A percentile compares a stretch with the other conserved stretches of the same genome.
phyloP scores from a whole-genome alignment of 2,888 invertebrate species.

The Agonopterix arenella region DNA sequence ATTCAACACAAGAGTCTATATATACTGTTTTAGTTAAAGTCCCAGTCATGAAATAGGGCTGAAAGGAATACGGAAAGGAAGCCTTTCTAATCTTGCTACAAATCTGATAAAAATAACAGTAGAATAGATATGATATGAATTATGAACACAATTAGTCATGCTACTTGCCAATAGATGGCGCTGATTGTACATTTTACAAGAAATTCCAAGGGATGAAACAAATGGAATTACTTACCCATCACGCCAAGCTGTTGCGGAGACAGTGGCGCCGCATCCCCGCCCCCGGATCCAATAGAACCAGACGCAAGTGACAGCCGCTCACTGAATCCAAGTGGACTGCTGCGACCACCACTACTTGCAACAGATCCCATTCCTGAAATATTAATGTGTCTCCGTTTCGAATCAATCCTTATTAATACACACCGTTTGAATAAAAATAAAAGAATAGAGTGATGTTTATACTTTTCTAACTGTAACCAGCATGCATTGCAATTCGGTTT shows the following conservation, averaged over 20 bases:
- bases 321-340: conserved; percentile 78
- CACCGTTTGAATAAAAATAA: too few species aligned
- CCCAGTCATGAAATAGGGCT: too few species aligned
- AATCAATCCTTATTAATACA: too few species aligned
- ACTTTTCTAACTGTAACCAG: too few species aligned
- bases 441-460: too few species aligned
- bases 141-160: background rate
- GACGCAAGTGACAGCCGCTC: conserved; percentile 83
- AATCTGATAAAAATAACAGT: too few species aligned
- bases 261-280: conserved; percentile 79
- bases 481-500: too few species aligned
- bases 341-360: conserved; percentile 81
- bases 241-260: conserved; percentile 93
- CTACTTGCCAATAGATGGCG: conserved; percentile 26
- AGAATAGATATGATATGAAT: background rate
- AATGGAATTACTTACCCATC: conserved; percentile 82
- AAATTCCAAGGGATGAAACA: background rate
- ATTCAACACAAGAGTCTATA: too few species aligned
- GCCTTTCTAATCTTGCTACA: too few species aligned
- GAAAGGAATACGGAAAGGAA: too few species aligned
- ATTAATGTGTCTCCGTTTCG: background rate
- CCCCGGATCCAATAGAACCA: conserved; percentile 78
- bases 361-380: conserved; percentile 77
- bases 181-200: conserved; percentile 1
- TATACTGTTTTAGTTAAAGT: too few species aligned